These are phyloP conservation scores for Agelaius tricolor DNA, from an alignment of 2,113 vertebrate genomes.

Conservation along the genomic window DNA sequence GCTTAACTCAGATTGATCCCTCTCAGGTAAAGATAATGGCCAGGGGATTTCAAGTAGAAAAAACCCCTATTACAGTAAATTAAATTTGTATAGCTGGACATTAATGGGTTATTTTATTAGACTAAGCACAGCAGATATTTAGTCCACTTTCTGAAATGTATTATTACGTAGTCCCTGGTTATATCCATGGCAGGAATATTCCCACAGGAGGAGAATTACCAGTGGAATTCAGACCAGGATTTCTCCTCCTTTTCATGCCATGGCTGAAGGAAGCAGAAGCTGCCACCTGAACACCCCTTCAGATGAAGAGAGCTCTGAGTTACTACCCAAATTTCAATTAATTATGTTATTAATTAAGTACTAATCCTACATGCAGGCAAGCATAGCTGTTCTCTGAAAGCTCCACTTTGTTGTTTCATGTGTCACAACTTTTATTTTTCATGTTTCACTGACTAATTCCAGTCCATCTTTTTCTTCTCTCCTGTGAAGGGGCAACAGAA, in stretches of 20 bases:
- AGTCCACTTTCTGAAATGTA: neutral
- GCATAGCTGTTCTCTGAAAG: neutral
- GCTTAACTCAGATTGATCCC: neutral
- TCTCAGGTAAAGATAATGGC: neutral
- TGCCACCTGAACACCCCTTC: neutral
- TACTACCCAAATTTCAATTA: neutral
- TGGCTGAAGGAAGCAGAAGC: neutral
- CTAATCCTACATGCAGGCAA: neutral
- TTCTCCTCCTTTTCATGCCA: neutral
- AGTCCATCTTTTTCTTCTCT: neutral
- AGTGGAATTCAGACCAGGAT: neutral
- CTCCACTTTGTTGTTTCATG: neutral
- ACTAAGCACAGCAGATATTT: neutral
- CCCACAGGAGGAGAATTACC: neutral
- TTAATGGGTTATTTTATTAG: slow-evolving; percentile 28
- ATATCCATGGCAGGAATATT: neutral
- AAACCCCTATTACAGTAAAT: neutral
- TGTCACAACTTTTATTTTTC: neutral
- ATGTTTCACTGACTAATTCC: neutral
- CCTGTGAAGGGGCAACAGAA: neutral
- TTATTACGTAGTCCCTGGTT: neutral
- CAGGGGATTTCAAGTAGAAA: neutral
- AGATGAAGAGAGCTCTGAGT: neutral
- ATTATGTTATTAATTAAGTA: neutral
- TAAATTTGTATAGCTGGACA: neutral